Evolutionary conservation across 2,113 vertebrate species (phyloP).

Genomic region (Crotalus tigris): DNA sequence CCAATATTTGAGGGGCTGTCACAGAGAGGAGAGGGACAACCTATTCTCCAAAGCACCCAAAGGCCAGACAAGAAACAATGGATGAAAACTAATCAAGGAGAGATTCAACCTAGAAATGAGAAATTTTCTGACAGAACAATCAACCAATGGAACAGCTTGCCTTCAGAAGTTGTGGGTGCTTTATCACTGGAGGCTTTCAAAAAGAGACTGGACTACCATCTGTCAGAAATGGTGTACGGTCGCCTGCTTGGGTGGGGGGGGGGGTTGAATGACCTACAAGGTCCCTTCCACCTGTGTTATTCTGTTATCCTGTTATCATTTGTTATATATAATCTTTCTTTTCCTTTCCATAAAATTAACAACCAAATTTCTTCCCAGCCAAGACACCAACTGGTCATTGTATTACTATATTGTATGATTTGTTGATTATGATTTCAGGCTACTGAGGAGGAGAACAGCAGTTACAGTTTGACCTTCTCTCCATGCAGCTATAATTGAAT

Average conservation of each 20-base stretch:
- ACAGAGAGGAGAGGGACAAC: background rate
- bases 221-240: background rate
- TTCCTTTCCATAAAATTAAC: background rate
- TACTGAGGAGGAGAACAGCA: background rate
- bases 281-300: background rate
- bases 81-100: background rate
- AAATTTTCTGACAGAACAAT: background rate
- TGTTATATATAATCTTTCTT: background rate
- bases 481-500: background rate
- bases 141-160: background rate
- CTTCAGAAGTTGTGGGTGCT: background rate
- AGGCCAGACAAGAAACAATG: too few relatives aligned
- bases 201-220: background rate
- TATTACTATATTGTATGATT: background rate
- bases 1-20: background rate
- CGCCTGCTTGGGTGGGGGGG: background rate
- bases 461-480: background rate
- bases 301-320: background rate
- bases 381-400: background rate
- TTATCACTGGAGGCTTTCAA: background rate
- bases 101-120: background rate
- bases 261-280: background rate
- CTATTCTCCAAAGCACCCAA: background rate
- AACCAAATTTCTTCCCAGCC: background rate
- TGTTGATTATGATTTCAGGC: background rate